These are phyloP conservation scores for Engystomops pustulosus DNA, from an alignment of 2,113 vertebrate genomes.

Conservation along the genomic window DNA sequence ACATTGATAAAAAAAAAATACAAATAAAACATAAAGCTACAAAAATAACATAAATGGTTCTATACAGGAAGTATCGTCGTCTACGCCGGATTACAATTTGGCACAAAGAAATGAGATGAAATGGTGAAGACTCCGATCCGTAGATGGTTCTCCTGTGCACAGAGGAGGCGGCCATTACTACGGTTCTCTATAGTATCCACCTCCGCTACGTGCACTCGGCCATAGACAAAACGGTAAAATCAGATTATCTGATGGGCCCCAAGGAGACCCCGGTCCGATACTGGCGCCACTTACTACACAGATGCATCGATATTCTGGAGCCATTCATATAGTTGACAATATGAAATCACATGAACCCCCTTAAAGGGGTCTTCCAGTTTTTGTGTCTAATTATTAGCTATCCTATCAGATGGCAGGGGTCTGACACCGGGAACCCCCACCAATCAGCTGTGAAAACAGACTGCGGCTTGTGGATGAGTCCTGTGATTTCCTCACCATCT, in stretches of 20 bases:
- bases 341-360: no score
- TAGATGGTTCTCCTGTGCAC: not conserved
- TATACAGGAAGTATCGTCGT: not conserved
- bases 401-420: no score
- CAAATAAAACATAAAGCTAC: constrained; percentile 27
- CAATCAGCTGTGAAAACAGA: no score
- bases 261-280: no score
- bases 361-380: no score
- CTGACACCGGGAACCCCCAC: no score
- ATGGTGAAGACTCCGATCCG: not conserved
- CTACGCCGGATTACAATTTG: no score
- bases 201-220: not conserved
- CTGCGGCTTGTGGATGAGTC: no score
- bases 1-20: constrained; percentile 37
- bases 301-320: not conserved
- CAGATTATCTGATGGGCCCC: no score
- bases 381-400: no score
- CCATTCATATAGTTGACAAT: not conserved
- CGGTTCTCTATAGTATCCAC: not conserved
- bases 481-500: no score
- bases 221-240: no score
- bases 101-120: constrained; percentile 37
- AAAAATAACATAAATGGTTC: constrained; percentile 16
- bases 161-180: not conserved
- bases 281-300: not conserved